These are phyloP conservation scores for Lagorchestes hirsutus DNA, from an alignment of 2,797 vertebrate genomes.

Conservation along the genomic window DNA sequence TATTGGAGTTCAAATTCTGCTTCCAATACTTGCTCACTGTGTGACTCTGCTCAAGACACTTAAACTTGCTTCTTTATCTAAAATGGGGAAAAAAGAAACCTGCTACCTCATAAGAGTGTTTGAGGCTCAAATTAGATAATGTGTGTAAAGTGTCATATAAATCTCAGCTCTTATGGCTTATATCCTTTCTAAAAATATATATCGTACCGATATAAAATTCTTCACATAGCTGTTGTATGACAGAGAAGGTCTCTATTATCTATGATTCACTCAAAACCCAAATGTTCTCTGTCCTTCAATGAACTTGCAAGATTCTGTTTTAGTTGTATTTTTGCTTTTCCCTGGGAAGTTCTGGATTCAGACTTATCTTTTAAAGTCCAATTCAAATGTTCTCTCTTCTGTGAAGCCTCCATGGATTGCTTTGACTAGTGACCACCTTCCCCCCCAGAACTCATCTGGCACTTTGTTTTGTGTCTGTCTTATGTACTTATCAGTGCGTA, in stretches of 20 bases:
- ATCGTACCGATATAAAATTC: not conserved
- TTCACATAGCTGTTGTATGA: not conserved
- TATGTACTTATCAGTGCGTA: not conserved
- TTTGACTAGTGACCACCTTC: not conserved
- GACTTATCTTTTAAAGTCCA: not conserved
- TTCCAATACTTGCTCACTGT: not conserved
- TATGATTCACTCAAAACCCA: not conserved
- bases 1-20: not conserved
- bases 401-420: not conserved
- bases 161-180: not conserved
- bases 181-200: not conserved
- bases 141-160: not conserved
- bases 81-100: not conserved
- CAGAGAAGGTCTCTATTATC: not conserved
- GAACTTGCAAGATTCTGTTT: not conserved
- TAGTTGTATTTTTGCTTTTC: not conserved
- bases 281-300: not conserved
- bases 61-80: not conserved
- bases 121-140: not conserved
- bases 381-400: not conserved
- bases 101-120: not conserved
- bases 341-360: not conserved
- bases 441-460: not conserved
- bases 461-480: not conserved
- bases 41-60: not conserved